Evolutionary conservation across 2,113 vertebrate species (phyloP).

Genomic region (Uropsilus gracilis): DNA sequence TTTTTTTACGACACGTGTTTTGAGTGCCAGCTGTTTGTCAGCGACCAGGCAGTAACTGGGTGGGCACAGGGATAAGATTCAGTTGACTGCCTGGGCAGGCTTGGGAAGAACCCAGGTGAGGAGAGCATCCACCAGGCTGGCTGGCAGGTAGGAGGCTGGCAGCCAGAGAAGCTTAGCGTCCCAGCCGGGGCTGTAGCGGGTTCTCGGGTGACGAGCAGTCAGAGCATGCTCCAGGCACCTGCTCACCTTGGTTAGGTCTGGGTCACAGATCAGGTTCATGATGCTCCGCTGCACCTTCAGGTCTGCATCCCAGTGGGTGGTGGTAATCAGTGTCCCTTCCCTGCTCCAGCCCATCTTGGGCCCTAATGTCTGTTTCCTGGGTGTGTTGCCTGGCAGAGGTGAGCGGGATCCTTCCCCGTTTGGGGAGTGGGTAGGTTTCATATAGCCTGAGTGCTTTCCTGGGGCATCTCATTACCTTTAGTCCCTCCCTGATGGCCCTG

Average conservation of each 20-base stretch:
- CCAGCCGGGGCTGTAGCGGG: constrained; percentile 95
- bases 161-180: constrained; percentile 97
- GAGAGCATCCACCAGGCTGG: constrained; percentile 88
- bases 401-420: background rate
- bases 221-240: constrained; percentile 93
- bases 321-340: background rate
- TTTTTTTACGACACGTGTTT: constrained; percentile 31
- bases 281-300: constrained; percentile 89
- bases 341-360: background rate
- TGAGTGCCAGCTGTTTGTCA: background rate
- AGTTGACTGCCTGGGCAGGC: constrained; percentile 80
- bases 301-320: constrained; percentile 82
- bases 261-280: constrained; percentile 91
- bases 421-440: background rate
- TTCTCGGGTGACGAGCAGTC: constrained; percentile 88
- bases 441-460: background rate
- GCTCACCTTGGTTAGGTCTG: constrained; percentile 93
- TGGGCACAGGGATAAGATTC: background rate
- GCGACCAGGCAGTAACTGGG: background rate
- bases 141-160: constrained; percentile 94
- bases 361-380: background rate
- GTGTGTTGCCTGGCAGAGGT: background rate
- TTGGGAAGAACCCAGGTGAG: constrained; percentile 91
- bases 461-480: background rate
- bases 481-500: background rate